Percentiles rank a stretch among this genome's conserved stretches.
Conservation (phyloP, 2,113 vertebrate species). For the Ciconia maguari region DNA sequence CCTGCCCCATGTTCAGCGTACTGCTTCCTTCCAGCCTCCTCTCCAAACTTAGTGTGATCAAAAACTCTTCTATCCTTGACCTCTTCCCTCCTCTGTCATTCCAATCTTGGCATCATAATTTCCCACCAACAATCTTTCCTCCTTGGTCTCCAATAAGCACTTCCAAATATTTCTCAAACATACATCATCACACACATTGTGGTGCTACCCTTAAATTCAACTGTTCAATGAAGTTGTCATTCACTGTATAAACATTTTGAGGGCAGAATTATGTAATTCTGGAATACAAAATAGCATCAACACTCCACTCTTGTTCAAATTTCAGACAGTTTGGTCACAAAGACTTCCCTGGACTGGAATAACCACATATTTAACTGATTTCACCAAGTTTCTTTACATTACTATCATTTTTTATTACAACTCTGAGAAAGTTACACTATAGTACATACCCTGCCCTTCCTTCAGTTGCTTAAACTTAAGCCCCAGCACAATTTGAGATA, state of each 20-base stretch:
- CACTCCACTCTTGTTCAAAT: not conserved
- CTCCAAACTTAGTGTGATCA: not conserved
- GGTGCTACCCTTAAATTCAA: not conserved
- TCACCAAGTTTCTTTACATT: not conserved
- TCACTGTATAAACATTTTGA: not conserved
- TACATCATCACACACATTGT: not conserved
- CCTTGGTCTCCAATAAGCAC: not conserved
- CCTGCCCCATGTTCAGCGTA: fast-evolving
- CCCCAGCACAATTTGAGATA: not conserved
- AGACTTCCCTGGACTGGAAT: not conserved
- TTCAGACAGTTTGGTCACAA: not conserved
- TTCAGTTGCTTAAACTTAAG: not conserved
- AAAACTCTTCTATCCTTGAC: not conserved
- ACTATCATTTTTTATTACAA: not conserved
- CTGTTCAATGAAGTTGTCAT: not conserved
- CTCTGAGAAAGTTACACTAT: not conserved
- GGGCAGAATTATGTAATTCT: not conserved
- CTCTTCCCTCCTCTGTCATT: not conserved
- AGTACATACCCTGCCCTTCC: not conserved
- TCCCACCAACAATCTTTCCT: not conserved
- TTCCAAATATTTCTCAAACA: not conserved
- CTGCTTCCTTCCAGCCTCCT: not conserved
- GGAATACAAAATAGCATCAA: not conserved
- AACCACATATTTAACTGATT: not conserved
- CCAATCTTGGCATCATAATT: not conserved